Evolutionary conservation across 2,888 invertebrate genomes (phyloP), one percentile per base, ranked within the genome.

Genomic region (Cosmia pyralina): DNA sequence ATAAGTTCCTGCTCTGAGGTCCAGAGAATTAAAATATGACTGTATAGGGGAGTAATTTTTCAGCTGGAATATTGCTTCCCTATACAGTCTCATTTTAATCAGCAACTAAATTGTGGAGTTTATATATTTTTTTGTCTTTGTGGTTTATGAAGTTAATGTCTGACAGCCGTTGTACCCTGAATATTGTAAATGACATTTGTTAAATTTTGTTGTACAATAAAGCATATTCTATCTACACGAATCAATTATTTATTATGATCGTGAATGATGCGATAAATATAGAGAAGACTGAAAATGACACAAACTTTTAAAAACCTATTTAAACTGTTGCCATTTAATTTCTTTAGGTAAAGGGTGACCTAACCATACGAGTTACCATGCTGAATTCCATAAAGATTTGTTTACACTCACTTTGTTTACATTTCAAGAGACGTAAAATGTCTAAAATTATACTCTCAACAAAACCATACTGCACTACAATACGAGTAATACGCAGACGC

Each of bases 401-500:
- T n/a, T n/a, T n/a, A n/a, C n/a, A 10, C 5, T 48, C 2, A 41
- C 2, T 48, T 19, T 10, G 2, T 48, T 41, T 22, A 15, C 4
- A 38, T 38, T 28, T 28, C 4, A 55, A 70, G 22, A 22, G 11
- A 0, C 1, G 6, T 50, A 19, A 8, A 19, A 63, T 41, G 44
- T 22, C 17, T 44, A 34, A 15, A 53, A 64, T 52, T 64, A 64
- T 64, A n/a, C 15, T 5, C 15, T 15, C 5, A 58, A 57, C 19
- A 57, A 60, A 60, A 38, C 71, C 69, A 75, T 60, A 77, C 50
- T n/a, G 41, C 38, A 75, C 71, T 34, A 72, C 58, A 73, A 72
- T 81, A 74, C 81, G 66, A 75, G 81, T 81, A 83, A 72, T 75
- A 72, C 79, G 81, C 79, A 59, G 68, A 62, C 81, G 72, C 78